phyloP scores from a whole-genome alignment of 2,888 invertebrate species.

The Dexiosoma caninum region DNA sequence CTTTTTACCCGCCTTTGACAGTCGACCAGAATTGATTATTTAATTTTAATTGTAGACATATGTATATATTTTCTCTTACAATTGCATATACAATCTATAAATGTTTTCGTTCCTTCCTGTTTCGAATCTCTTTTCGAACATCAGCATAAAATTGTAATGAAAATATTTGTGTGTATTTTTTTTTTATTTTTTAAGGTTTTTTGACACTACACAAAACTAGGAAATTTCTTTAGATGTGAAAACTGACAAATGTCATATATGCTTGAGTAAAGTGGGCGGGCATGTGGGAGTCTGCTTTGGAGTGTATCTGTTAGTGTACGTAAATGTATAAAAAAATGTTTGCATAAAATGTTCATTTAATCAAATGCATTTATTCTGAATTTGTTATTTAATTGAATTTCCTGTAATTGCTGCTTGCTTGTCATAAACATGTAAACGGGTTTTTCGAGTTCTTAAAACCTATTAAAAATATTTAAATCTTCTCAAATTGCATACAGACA shows the following conservation, averaged over 20 bases:
- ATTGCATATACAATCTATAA: no score
- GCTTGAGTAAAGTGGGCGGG: neutral
- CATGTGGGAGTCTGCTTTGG: neutral
- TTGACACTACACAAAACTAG: neutral
- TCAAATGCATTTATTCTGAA: slow-evolving; percentile 11
- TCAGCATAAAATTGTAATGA: neutral
- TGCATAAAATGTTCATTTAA: slow-evolving; percentile 8
- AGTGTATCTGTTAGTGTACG: neutral
- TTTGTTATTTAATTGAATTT: slow-evolving; percentile 23
- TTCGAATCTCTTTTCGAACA: no score
- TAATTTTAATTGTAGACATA: no score
- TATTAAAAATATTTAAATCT: neutral
- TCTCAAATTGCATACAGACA: neutral
- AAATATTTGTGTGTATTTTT: neutral
- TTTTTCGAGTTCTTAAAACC: neutral
- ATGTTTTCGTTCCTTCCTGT: no score
- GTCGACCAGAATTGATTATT: no score
- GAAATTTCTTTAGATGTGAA: neutral
- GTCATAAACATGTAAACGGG: neutral
- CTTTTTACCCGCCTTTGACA: no score
- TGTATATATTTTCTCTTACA: no score
- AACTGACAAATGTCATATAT: neutral
- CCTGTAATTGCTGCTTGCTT: slow-evolving; percentile 3
- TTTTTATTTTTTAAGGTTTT: neutral
- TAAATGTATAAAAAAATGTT: neutral